A percentile compares a stretch with the other conserved stretches of the same genome.
Evolutionary conservation across 2,888 invertebrate species (phyloP).

Genomic region (Dryadula phaetusa): DNA sequence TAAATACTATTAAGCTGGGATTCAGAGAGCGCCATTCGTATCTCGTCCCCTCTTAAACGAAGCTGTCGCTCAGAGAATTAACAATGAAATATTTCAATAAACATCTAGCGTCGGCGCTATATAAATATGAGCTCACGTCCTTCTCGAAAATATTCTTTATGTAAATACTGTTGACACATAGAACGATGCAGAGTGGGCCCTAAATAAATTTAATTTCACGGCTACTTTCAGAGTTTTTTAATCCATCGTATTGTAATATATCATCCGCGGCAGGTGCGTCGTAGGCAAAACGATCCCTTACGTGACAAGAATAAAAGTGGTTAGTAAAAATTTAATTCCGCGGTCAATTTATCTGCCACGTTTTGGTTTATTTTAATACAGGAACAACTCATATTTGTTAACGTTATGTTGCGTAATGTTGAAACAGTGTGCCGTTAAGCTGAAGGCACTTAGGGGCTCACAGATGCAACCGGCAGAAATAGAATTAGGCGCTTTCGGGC

Average conservation of each 20-base stretch:
- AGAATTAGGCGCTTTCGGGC: conserved; percentile 52
- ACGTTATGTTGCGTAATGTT: conserved; percentile 43
- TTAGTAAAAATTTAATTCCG: conserved; percentile 60
- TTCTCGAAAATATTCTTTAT: conserved; percentile 79
- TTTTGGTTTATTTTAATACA: conserved; percentile 33
- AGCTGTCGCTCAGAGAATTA: conserved; percentile 74
- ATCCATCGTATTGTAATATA: conserved; percentile 66
- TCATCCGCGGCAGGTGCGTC: conserved; percentile 62
- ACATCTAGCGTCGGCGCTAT: conserved; percentile 68
- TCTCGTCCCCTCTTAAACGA: conserved; percentile 65
- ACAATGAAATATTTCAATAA: conserved; percentile 83
- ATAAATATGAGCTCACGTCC: conserved; percentile 76
- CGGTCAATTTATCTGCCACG: conserved; percentile 37
- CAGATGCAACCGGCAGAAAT: conserved; percentile 50
- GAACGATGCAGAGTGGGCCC: conserved; percentile 73
- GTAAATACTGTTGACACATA: conserved; percentile 77
- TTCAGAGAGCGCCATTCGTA: conserved; percentile 66
- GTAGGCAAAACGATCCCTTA: conserved; percentile 54
- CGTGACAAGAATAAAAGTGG: conserved; percentile 62
- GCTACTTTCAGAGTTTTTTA: conserved; percentile 67
- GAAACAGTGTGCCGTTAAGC: conserved; percentile 47
- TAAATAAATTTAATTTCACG: conserved; percentile 83
- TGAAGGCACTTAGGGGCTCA: conserved; percentile 50
- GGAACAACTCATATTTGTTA: conserved; percentile 32
- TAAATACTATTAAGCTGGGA: conserved; percentile 75